phyloP scores from a whole-genome alignment of 2,888 invertebrate species.

The Calephelis perditalis region DNA sequence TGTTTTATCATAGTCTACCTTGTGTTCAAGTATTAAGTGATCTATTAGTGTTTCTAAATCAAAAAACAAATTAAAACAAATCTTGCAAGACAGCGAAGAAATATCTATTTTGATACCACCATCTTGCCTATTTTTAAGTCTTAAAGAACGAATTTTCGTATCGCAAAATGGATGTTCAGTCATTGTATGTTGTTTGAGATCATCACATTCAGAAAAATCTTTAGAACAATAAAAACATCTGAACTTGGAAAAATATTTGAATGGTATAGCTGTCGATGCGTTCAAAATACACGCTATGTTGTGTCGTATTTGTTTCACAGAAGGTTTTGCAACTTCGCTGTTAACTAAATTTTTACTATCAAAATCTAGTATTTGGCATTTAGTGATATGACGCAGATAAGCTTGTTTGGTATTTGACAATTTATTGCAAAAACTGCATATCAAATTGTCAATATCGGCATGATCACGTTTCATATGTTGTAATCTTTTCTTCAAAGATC shows the following conservation, averaged over 20 bases:
- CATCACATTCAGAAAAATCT: slow-evolving; percentile 50
- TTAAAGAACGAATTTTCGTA: slow-evolving; percentile 48
- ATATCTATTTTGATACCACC: slow-evolving; percentile 57
- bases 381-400: slow-evolving; percentile 18
- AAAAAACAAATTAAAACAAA: slow-evolving; percentile 41
- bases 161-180: slow-evolving; percentile 54
- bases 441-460: slow-evolving; percentile 26
- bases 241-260: slow-evolving; percentile 56
- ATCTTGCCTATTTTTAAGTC: slow-evolving; percentile 47
- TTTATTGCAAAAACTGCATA: slow-evolving; percentile 48
- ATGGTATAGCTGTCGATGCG: slow-evolving; percentile 58
- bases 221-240: slow-evolving; percentile 62
- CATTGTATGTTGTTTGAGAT: slow-evolving; percentile 50
- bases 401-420: slow-evolving; percentile 38
- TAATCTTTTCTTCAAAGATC: slow-evolving; percentile 40
- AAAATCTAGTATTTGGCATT: slow-evolving; percentile 22
- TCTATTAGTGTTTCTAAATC: slow-evolving; percentile 42
- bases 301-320: slow-evolving; percentile 44
- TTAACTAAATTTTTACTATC: slow-evolving; percentile 25
- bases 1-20: slow-evolving; percentile 40
- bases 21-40: slow-evolving; percentile 46
- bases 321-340: slow-evolving; percentile 38
- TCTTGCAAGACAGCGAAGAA: slow-evolving; percentile 47
- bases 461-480: slow-evolving; percentile 50
- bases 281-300: slow-evolving; percentile 53